phyloP scores from a whole-genome alignment of 2,888 invertebrate species.

The Pantelozetes paolii region DNA sequence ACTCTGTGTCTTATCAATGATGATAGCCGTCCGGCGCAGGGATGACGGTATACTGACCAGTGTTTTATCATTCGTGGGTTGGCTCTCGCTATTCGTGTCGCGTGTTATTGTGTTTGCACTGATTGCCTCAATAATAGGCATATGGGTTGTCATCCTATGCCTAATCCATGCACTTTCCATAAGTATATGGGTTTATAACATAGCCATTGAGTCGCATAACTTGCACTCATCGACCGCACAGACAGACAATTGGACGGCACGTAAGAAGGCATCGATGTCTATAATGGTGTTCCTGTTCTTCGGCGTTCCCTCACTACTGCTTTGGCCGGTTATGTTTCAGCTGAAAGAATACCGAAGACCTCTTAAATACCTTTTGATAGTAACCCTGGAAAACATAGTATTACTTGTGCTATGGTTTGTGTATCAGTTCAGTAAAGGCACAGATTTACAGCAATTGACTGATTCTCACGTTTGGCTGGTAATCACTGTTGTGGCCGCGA shows the following conservation, averaged over 20 bases:
- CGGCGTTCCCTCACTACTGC: constrained; percentile 47
- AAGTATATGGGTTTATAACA: constrained; percentile 46
- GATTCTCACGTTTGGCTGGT: constrained; percentile 22
- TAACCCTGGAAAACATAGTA: constrained; percentile 45
- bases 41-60: constrained; percentile 48
- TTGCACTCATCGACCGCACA: constrained; percentile 3
- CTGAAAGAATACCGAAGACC: constrained; percentile 44
- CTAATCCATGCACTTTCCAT: constrained; percentile 45
- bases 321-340: constrained; percentile 48
- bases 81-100: constrained; percentile 46
- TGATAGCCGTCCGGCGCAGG: constrained; percentile 46
- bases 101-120: constrained; percentile 46
- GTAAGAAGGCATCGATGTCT: constrained; percentile 33
- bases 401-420: constrained; percentile 44
- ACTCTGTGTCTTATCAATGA: constrained; percentile 46
- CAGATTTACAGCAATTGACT: constrained; percentile 15
- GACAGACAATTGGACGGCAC: not conserved
- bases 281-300: constrained; percentile 47
- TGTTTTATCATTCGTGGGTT: constrained; percentile 42
- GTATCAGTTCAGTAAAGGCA: constrained; percentile 10
- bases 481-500: constrained; percentile 36
- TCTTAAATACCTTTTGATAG: constrained; percentile 45
- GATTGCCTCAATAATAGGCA: constrained; percentile 45
- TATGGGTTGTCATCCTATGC: constrained; percentile 43
- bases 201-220: constrained; percentile 45